Conservation (phyloP, 2,797 vertebrate species). For the Otolemur crassicaudatus region DNA sequence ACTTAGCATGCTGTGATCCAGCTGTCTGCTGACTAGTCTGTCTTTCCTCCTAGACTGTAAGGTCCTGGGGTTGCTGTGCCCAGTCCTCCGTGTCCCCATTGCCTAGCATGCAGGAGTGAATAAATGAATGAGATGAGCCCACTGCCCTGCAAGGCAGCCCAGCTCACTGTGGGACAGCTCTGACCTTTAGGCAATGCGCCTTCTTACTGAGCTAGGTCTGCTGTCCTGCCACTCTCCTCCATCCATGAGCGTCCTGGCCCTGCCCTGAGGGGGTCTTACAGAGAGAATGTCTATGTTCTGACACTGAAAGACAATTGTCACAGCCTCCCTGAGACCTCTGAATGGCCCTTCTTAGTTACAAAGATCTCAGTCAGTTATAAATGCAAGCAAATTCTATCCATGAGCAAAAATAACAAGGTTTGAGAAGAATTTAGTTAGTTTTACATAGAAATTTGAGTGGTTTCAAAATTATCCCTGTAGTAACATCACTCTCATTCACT, state of each 20-base stretch:
- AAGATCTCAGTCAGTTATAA: not conserved
- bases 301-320: slow-evolving; percentile 7
- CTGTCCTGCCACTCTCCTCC: not conserved
- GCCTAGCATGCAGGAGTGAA: not conserved
- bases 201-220: slow-evolving; percentile 22
- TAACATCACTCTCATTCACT: not conserved
- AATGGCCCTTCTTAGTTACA: not conserved
- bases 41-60: not conserved
- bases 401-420: slow-evolving; percentile 1
- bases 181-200: not conserved
- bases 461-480: not conserved
- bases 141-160: not conserved
- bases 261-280: not conserved
- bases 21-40: not conserved
- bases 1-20: not conserved
- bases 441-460: not conserved
- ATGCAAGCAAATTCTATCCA: not conserved
- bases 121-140: not conserved
- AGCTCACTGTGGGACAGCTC: not conserved
- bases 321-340: not conserved
- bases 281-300: not conserved
- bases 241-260: not conserved
- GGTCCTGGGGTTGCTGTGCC: not conserved
- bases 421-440: not conserved
- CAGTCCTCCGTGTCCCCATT: not conserved